A percentile compares a stretch with the other conserved stretches of the same genome.
phyloP scores from a whole-genome alignment of 2,113 vertebrate species.

The Lipophrys pholis region DNA sequence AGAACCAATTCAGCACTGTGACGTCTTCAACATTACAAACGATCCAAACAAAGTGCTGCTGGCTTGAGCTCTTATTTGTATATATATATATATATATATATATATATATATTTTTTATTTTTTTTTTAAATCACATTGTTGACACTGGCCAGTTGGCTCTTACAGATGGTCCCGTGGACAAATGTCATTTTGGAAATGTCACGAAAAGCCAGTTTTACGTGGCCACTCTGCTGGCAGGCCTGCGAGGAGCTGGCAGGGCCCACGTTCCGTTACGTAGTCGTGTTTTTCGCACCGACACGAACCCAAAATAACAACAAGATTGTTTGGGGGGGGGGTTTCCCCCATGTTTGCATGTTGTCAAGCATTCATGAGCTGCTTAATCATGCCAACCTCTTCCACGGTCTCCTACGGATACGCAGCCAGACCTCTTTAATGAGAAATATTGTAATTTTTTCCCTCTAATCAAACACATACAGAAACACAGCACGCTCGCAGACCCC shows the following conservation, averaged over 20 bases:
- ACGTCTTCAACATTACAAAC: no score
- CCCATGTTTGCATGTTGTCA: slow-evolving; percentile 26
- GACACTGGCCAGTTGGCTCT: slow-evolving; percentile 62
- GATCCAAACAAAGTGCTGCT: background rate
- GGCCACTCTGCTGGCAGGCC: slow-evolving; percentile 47
- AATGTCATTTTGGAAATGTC: slow-evolving; percentile 76
- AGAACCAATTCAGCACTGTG: no score
- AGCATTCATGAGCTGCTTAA: slow-evolving; percentile 21
- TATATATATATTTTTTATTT: no score
- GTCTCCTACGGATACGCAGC: slow-evolving; percentile 31
- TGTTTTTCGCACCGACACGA: background rate
- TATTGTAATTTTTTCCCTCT: slow-evolving; percentile 42
- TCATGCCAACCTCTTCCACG: slow-evolving; percentile 32
- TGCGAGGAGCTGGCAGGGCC: slow-evolving; percentile 24
- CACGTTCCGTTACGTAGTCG: background rate
- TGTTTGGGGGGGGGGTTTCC: background rate
- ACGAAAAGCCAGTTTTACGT: slow-evolving; percentile 53
- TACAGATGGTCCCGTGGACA: slow-evolving; percentile 70
- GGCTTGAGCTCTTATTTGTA: slow-evolving; percentile 2
- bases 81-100: no score
- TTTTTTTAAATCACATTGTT: slow-evolving; percentile 14
- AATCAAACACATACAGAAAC: slow-evolving; percentile 43
- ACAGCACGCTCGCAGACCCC: background rate
- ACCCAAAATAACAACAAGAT: background rate
- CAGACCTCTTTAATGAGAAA: slow-evolving; percentile 50